Conservation (phyloP, 30 jellyfish, hydroid and myxozoan species). For the Aurelia sp. region DNA sequence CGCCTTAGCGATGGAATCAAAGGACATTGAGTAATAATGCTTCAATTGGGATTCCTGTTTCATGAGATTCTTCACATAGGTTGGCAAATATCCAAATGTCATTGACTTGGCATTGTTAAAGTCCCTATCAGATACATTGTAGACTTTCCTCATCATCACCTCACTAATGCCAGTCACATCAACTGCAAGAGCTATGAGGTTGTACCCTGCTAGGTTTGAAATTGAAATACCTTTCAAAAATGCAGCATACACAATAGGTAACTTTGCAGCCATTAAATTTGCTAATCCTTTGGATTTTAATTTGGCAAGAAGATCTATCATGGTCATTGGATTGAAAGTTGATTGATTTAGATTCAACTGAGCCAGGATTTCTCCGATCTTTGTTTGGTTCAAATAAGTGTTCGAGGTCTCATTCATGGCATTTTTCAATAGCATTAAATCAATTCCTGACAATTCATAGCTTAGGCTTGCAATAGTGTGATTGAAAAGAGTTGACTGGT, state of each 20-base stretch:
- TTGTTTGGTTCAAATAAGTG: not conserved
- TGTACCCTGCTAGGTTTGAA: not conserved
- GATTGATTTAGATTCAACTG: not conserved
- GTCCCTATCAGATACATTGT: too few relatives aligned
- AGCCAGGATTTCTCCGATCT: not conserved
- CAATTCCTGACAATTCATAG: not conserved
- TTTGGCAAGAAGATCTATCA: not conserved
- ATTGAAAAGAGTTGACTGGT: not conserved
- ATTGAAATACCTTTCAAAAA: constrained; percentile 14
- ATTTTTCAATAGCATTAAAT: not conserved
- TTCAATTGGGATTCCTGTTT: not conserved
- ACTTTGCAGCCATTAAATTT: not conserved
- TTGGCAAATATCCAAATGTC: not conserved
- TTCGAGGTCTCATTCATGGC: not conserved
- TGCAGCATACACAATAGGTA: constrained; percentile 40
- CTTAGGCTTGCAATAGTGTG: not conserved
- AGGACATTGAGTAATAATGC: constrained; percentile 39
- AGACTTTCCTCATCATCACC: too few relatives aligned
- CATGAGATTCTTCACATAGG: not conserved
- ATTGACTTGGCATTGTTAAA: not conserved
- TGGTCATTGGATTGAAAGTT: not conserved
- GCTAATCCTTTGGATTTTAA: not conserved
- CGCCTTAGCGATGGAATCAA: constrained; percentile 22
- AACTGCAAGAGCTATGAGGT: constrained; percentile 19
- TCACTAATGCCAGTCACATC: constrained; percentile 5